Evolutionary conservation across 92 coral and sea anemone species (phyloP), one percentile per base, ranked within the genome.

Genomic region (Parazoanthus swiftii): DNA sequence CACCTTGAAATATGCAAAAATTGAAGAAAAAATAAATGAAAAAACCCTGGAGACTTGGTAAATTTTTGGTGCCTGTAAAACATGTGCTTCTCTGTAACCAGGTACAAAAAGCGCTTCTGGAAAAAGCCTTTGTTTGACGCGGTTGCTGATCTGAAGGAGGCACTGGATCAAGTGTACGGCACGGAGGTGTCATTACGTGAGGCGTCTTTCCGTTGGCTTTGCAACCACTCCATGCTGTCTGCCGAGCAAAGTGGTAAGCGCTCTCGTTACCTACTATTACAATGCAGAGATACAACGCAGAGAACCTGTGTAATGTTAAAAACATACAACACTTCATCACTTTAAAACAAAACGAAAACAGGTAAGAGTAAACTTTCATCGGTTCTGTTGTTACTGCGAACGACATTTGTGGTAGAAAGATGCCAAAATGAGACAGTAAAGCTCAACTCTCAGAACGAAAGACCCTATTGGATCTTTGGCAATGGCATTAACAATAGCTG

Each of bases 71-170:
- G 50, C n/a, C 43, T 38, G 2, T 10, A 15, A 76, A 74, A 6
- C 6, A 74, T 63, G 25, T 63, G 46, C 81, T 46, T 78, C 35
- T 21, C 25, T 23, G 66, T 14, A 33, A 80, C 36, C 70, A 90
- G 92, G 70, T 90, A 90, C 88, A 88, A 89, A 44, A 75, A 90
- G 50, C 90, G 92, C 39, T 90, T 44, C 80, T 90, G 92, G 92
- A 79, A 90, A 51, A 87, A 86, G 36, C 88, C 89, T 9, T 90
- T 86, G 39, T 90, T 90, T 54, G 88, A 90, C 42, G 90, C 85
- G n/a, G 81, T 90, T 39, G 63, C 44, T 33, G 92, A 88, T 39
- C 74, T 90, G 35, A 89, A 88, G 81, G 87, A 84, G 26, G 63
- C 79, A 16, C 87, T 84, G 16, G 21, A 44, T 46, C 35, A 76